phyloP scores from a whole-genome alignment of 2,113 vertebrate genomes.

The Camelus dromedarius region DNA sequence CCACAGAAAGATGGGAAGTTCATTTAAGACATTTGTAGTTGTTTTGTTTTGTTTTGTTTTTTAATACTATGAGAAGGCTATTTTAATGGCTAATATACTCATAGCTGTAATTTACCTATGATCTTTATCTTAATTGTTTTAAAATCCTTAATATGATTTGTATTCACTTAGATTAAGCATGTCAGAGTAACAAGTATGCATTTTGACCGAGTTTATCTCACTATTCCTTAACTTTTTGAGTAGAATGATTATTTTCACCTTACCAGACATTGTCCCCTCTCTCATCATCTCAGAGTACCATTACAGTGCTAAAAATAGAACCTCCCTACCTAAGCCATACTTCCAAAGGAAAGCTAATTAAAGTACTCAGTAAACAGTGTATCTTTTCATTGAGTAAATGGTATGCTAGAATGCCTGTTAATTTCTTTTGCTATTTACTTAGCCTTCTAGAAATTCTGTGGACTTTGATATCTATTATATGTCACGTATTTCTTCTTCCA shows the following conservation, averaged over 20 bases:
- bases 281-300: background rate
- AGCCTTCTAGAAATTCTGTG: background rate
- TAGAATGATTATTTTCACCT: background rate
- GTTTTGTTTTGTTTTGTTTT: background rate
- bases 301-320: conserved; percentile 16
- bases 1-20: background rate
- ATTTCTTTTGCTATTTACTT: background rate
- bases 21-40: background rate
- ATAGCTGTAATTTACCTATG: background rate
- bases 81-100: background rate
- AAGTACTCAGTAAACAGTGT: background rate
- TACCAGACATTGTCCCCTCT: background rate
- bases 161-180: background rate
- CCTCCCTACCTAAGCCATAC: background rate
- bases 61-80: background rate
- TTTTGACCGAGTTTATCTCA: background rate
- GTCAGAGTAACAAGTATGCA: background rate
- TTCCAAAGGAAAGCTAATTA: conserved; percentile 18
- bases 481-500: background rate
- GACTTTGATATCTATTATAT: background rate
- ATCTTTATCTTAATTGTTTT: conserved; percentile 20
- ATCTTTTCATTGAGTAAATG: background rate
- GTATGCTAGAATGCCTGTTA: background rate
- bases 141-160: background rate
- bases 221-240: background rate